Base-by-base conservation (phyloP, 1,140 invertebrate genomes). In the Apocrypta bakeri region DNA sequence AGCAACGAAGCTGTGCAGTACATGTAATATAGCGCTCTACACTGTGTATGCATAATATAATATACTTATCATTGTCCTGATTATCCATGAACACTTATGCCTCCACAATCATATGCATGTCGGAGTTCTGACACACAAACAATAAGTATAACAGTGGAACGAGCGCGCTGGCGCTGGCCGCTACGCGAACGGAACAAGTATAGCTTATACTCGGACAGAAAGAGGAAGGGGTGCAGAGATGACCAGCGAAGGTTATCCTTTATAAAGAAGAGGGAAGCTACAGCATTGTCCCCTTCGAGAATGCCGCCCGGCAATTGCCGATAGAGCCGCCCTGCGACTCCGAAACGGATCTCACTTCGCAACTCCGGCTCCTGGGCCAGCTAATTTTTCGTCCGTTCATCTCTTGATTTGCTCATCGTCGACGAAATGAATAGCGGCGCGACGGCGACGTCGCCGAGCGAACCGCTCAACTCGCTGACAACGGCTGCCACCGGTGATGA, bases 401-500 rank as follows among this genome's bases (percentile, higher is more conserved):
- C 21, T 21, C 48, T 56, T 17, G 14, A 0, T 6, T 6, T 56
- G n/a, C 48, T 56, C 48, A 3, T 64, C 56, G 63, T 1, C 78
- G 42, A 72, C 48, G n/a, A 7, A 31, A 81, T 81, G 79, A 81
- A 68, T 24, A 75, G 29, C 68, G 48, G 56, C n/a, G 21, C 69
- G 14, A 8, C 56, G 21, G 56, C 42, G n/a, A 77, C 80, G 14
- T 33, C 80, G 73, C 40, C 73, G 63, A 29, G 27, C 7, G 42
- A 68, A 21, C 6, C 8, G 69, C 17, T 27, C 7, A 69, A 69
- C 48, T 56, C 48, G 21, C 42, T n/a, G 69, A 31, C 79, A 2
- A 40, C 68, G 3, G n/a, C 21, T 14, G 37, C 7, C 66, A 29
- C 29, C 29, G 12, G 27, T 37, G 64, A 90, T 88, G 94, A 94